Evolutionary conservation across 1,140 invertebrate genomes (phyloP), one percentile per base, ranked within the genome.

Genomic region (Heterodera schachtii): DNA sequence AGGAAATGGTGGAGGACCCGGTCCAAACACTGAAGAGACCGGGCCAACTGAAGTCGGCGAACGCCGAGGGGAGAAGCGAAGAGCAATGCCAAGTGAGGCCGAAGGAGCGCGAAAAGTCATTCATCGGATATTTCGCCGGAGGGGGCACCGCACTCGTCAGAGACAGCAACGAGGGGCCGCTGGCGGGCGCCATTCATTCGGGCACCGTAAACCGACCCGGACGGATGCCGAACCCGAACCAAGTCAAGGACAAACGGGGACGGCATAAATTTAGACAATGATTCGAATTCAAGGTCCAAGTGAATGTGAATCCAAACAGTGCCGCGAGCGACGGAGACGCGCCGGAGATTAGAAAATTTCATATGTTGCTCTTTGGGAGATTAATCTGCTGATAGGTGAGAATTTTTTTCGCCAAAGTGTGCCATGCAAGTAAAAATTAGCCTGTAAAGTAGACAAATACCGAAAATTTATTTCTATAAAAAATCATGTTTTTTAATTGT

Each of bases 281-380:
- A 31, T n/a, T 31, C 31, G 31, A 31, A 31, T 31, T 81, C 16
- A 31, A 83, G 82, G 60, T 82, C 31, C 84, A 85, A 47, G 85
- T 89, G 46, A 82, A 88, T 74, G 89, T 90, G 6, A 90, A 90
- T 67, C 88, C 88, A 2, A 88, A 87, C 46, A 85, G 44, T 49
- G 84, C 73, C 60, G 85, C 80, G n/a, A 92, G 94, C 79, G 93
- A 94, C n/a, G 94, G 94, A 11, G 97, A 99, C 88, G 98, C 97
- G 46, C 97, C 97, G 1, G 97, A 99, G 91, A 99, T 99, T 89
- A 92, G 96, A 75, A 98, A 98, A 92, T 99, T 80, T 92, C 99
- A 3, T 99, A 98, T 91, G 98, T 98, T 82, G 96, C 97, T 52
- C 91, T 99, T 31, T 99, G 97, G 97, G 98, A 96, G 83, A 97